Conservation (phyloP, 2,113 vertebrate species). For the Pedetes capensis region DNA sequence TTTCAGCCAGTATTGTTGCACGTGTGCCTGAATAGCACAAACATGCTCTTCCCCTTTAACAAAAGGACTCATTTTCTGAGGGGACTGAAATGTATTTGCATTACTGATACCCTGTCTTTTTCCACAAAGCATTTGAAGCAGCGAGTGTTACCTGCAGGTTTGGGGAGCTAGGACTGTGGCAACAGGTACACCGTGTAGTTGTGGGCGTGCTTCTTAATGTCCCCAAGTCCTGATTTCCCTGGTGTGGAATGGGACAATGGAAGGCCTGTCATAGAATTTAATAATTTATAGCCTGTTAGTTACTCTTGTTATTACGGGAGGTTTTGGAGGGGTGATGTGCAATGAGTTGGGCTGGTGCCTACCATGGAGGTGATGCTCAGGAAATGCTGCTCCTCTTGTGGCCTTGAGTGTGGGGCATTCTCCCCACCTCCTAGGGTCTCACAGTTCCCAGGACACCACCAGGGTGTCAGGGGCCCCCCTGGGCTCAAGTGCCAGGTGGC, state of each 20-base stretch:
- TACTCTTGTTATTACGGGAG: background rate
- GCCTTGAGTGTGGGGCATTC: too few species aligned
- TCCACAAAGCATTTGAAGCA: background rate
- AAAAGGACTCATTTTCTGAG: background rate
- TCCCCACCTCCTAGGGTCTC: too few species aligned
- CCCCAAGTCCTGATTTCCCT: background rate
- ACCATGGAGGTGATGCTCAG: background rate
- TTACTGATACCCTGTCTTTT: background rate
- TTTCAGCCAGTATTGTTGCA: background rate
- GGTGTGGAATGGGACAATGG: background rate
- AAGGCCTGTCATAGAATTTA: background rate
- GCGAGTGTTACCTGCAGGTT: rapidly evolving
- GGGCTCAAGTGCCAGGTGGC: too few species aligned
- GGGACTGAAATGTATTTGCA: background rate
- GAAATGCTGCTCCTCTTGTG: background rate
- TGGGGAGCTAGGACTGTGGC: background rate
- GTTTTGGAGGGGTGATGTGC: background rate
- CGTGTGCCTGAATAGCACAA: background rate
- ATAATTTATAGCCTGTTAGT: background rate
- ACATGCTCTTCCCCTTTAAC: background rate
- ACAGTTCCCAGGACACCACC: too few species aligned
- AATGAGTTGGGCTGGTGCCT: background rate
- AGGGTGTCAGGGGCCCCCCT: too few species aligned
- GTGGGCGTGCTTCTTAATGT: rapidly evolving
- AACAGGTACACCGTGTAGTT: background rate